Evolutionary conservation across 1,140 invertebrate species (phyloP).

Genomic region (Oryctes rhinoceros): DNA sequence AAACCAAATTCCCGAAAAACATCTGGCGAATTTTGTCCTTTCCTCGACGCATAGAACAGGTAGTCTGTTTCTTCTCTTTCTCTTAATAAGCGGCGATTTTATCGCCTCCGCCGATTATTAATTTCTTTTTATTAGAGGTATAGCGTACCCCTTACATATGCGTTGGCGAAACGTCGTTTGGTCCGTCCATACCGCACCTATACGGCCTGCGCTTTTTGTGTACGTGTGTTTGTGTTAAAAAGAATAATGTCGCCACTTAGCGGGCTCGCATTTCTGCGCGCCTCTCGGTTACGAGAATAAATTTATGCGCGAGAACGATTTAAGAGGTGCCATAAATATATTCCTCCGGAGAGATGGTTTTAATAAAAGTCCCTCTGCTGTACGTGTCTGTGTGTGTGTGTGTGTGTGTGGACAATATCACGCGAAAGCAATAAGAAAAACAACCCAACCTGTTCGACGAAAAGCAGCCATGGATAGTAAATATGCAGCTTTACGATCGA

Average conservation of each 20-base stretch:
- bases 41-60: background rate
- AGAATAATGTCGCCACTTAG: constrained; percentile 10
- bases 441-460: no score
- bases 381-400: no score
- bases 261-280: constrained; percentile 7
- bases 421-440: no score
- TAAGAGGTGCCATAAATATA: constrained; percentile 22
- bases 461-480: no score
- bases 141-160: background rate
- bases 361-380: background rate
- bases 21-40: background rate
- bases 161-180: background rate
- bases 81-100: constrained; percentile 10
- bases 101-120: background rate
- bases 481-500: no score
- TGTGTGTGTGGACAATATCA: no score
- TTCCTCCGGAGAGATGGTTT: background rate
- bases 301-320: background rate
- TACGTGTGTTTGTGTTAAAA: background rate
- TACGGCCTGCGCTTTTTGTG: background rate
- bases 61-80: background rate
- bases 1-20: background rate
- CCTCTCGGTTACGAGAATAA: background rate
- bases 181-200: background rate
- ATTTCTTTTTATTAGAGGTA: constrained; percentile 7